Evolutionary conservation across 1,140 invertebrate species (phyloP).

Genomic region (Sycophila sp.): DNA sequence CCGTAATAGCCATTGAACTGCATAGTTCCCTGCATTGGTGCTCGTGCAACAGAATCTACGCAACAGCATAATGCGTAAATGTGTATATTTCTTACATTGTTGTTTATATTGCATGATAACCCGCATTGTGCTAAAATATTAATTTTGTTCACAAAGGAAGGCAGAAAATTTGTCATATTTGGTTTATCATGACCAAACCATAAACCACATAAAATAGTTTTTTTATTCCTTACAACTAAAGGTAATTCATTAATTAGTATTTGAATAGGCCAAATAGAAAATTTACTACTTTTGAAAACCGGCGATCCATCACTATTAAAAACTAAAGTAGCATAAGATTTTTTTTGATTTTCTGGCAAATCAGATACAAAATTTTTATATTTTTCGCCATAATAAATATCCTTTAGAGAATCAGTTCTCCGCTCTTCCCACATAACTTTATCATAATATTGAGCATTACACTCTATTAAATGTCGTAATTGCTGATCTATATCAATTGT

Average conservation of each 20-base stretch:
- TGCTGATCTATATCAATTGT: constrained; percentile 12
- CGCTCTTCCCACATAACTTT: neutral
- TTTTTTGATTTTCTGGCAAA: constrained; percentile 15
- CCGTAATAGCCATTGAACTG: constrained; percentile 19
- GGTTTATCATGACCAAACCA: constrained; percentile 38
- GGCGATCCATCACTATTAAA: constrained; percentile 36
- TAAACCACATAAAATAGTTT: constrained; percentile 22
- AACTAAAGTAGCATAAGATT: constrained; percentile 3
- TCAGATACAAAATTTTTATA: constrained; percentile 17
- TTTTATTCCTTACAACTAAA: neutral
- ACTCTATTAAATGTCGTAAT: constrained; percentile 24
- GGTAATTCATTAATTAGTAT: constrained; percentile 38
- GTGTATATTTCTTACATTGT: neutral
- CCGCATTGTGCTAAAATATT: constrained; percentile 5
- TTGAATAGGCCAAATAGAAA: constrained; percentile 34
- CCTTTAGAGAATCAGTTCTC: neutral
- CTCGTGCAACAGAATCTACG: constrained; percentile 4
- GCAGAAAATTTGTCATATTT: constrained; percentile 31
- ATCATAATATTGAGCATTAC: constrained; percentile 25
- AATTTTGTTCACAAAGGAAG: constrained; percentile 21
- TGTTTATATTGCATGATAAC: constrained; percentile 10
- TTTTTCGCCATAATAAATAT: constrained; percentile 23
- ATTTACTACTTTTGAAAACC: constrained; percentile 27
- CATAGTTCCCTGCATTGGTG: constrained; percentile 18
- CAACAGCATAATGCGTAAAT: neutral